Percentiles rank a stretch among this genome's conserved stretches.
Evolutionary conservation across 2,797 vertebrate genomes (phyloP).

Genomic region (Gila robusta): DNA sequence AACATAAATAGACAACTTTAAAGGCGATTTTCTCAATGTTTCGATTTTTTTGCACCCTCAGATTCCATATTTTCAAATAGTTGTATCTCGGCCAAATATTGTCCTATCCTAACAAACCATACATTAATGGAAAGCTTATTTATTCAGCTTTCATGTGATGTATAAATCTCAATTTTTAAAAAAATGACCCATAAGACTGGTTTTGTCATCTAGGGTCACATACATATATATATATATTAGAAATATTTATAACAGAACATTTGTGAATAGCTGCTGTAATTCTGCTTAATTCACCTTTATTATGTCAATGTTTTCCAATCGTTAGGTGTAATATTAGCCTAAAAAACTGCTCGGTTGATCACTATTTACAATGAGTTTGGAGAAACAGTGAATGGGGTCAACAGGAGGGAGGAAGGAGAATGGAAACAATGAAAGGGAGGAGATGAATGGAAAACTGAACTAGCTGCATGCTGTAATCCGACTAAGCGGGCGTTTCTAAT

Average conservation of each 20-base stretch:
- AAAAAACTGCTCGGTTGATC: background rate
- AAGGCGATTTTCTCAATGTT: no score
- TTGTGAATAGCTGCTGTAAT: background rate
- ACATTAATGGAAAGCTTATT: no score
- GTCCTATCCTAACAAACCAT: no score
- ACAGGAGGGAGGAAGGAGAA: conserved; percentile 4
- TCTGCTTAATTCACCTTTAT: background rate
- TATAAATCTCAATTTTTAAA: no score
- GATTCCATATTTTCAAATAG: no score
- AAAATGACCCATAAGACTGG: no score
- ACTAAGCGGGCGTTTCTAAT: conserved; percentile 54
- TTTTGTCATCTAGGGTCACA: no score
- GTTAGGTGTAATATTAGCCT: background rate
- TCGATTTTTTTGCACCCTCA: no score
- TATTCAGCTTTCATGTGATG: no score
- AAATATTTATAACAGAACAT: background rate
- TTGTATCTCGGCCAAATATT: no score
- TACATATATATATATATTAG: no score
- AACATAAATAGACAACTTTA: no score
- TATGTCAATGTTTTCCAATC: background rate
- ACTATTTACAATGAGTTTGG: background rate
- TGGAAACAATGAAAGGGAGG: conserved; percentile 24
- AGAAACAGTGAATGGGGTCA: conserved; percentile 20
- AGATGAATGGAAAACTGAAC: conserved; percentile 20
- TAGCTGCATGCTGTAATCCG: conserved; percentile 19